A percentile compares a stretch with the other conserved stretches of the same genome.
Evolutionary conservation across 2,888 invertebrate species (phyloP).

Genomic region (Zhuqinia jingwanae): DNA sequence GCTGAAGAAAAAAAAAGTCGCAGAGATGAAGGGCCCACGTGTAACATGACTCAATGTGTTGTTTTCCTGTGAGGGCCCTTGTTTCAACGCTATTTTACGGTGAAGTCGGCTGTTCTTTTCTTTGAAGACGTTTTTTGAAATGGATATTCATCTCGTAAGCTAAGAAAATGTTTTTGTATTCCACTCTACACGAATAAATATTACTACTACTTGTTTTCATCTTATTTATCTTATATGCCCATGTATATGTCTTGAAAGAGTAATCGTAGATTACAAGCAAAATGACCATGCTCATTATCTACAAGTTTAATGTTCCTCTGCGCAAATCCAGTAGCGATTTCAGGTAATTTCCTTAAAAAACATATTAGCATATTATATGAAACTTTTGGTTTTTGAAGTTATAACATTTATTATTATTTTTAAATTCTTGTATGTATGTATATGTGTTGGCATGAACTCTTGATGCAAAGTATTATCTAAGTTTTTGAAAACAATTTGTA

Average conservation of each 20-base stretch:
- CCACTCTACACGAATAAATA: too few relatives aligned
- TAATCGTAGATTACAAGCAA: not conserved
- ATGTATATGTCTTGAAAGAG: not conserved
- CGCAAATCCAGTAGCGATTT: constrained; percentile 67
- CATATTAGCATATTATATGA: constrained; percentile 50
- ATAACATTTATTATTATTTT: too few relatives aligned
- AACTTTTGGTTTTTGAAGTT: too few relatives aligned
- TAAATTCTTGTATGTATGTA: too few relatives aligned
- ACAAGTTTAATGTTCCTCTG: not conserved
- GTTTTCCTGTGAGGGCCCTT: constrained; percentile 70
- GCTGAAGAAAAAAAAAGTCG: not conserved
- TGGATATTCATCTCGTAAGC: not conserved
- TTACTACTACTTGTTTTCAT: not conserved
- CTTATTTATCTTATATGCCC: not conserved
- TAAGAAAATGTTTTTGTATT: too few relatives aligned
- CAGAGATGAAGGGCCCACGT: constrained; percentile 62
- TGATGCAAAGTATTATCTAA: not conserved
- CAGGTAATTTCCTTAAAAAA: constrained; percentile 36
- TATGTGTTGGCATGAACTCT: constrained; percentile 5
- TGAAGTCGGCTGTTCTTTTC: constrained; percentile 60
- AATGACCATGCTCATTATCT: constrained; percentile 2
- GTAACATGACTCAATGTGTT: constrained; percentile 71
- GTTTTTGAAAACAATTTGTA: constrained; percentile 41
- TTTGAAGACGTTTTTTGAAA: constrained; percentile 41
- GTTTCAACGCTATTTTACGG: constrained; percentile 68